These are phyloP conservation scores for Tipula unca DNA, from an alignment of 2,888 invertebrate species.

Conservation along the genomic window DNA sequence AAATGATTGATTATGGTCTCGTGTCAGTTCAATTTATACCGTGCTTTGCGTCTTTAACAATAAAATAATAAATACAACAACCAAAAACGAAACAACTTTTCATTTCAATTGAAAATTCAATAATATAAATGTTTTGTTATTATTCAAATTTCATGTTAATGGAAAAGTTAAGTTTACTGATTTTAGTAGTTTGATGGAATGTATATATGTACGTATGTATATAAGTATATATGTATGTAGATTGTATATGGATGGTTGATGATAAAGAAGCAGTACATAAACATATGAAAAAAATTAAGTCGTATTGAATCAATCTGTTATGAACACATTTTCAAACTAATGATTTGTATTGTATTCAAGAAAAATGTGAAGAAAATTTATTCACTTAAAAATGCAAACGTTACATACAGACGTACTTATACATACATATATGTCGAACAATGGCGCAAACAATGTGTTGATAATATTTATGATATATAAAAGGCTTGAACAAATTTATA, in stretches of 20 bases:
- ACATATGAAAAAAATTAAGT: background rate
- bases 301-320: background rate
- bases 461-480: background rate
- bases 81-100: background rate
- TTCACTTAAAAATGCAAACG: background rate
- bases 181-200: background rate
- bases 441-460: background rate
- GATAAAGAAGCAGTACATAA: background rate
- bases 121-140: background rate
- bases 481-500: background rate
- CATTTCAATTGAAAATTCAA: constrained; percentile 8
- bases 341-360: background rate
- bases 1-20: constrained; percentile 14
- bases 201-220: background rate
- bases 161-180: constrained; percentile 8
- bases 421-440: background rate
- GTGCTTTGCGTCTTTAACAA: background rate
- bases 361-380: background rate
- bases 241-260: background rate
- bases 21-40: background rate
- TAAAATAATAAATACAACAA: background rate
- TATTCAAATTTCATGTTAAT: background rate
- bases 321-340: background rate
- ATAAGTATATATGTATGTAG: background rate
- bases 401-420: background rate